These are phyloP conservation scores for Lepus europaeus DNA, from an alignment of 2,113 vertebrate species.

Conservation along the genomic window DNA sequence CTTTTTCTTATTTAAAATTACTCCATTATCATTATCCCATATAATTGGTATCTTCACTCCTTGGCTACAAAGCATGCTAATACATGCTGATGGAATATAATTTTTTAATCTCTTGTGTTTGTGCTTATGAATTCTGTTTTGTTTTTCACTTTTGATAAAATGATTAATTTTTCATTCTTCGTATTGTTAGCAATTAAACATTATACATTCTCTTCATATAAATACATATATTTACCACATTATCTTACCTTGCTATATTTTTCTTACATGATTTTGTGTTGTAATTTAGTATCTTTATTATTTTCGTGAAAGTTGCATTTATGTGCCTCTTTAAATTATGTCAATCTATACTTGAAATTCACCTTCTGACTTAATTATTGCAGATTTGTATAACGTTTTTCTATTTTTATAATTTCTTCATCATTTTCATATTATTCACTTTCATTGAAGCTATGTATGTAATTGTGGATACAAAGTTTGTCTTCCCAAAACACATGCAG, in stretches of 20 bases:
- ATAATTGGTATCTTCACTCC: not conserved
- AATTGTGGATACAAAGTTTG: too few relatives aligned
- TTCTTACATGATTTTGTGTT: not conserved
- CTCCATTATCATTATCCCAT: not conserved
- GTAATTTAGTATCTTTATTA: not conserved
- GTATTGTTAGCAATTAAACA: not conserved
- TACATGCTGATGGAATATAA: not conserved
- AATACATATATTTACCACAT: not conserved
- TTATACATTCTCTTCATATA: not conserved
- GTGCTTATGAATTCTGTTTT: not conserved
- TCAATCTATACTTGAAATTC: not conserved
- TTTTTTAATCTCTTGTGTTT: not conserved
- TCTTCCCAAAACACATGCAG: too few relatives aligned
- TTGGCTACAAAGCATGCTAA: not conserved
- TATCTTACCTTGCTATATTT: not conserved
- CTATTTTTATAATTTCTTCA: too few relatives aligned
- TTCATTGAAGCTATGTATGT: too few relatives aligned
- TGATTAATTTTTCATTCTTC: not conserved
- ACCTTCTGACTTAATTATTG: not conserved
- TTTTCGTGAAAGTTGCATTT: not conserved
- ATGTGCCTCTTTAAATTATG: not conserved
- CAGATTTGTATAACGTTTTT: too few relatives aligned
- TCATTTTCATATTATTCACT: too few relatives aligned
- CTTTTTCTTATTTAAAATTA: not conserved
- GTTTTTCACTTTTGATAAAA: not conserved